These are phyloP conservation scores for Lasius platythorax DNA, from an alignment of 2,888 invertebrate genomes.

Conservation along the genomic window DNA sequence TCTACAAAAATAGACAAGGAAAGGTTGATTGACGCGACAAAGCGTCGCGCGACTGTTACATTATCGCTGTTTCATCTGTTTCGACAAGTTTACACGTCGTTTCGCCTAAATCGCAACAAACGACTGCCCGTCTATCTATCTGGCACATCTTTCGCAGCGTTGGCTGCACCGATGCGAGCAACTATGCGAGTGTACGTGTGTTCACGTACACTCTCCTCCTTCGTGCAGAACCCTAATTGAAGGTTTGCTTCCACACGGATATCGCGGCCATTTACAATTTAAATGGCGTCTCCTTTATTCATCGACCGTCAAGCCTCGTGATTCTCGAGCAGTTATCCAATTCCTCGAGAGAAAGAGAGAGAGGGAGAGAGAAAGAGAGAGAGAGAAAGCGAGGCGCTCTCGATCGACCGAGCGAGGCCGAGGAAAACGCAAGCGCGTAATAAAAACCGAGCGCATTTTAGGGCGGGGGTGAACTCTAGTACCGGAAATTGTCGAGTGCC, in stretches of 20 bases:
- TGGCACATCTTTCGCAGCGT: constrained; percentile 35
- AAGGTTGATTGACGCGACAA: neutral
- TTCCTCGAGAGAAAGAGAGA: constrained; percentile 14
- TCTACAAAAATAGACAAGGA: neutral
- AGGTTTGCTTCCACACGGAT: constrained; percentile 75
- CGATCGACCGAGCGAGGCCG: constrained; percentile 35
- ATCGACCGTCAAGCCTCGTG: constrained; percentile 67
- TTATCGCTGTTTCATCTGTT: constrained; percentile 18
- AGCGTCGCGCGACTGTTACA: neutral
- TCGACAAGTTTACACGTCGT: constrained; percentile 23
- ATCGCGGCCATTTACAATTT: constrained; percentile 76
- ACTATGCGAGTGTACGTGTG: constrained; percentile 57
- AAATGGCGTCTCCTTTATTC: constrained; percentile 75
- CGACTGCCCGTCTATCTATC: constrained; percentile 43
- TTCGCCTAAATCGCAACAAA: constrained; percentile 45
- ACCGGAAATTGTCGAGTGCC: constrained; percentile 47
- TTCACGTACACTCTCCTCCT: constrained; percentile 56
- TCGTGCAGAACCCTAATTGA: constrained; percentile 75
- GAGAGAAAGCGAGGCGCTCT: neutral
- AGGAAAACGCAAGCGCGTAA: constrained; percentile 35
- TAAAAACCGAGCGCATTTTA: constrained; percentile 38
- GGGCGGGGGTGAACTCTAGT: neutral
- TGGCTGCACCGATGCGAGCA: neutral
- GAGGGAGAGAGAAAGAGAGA: constrained; percentile 17
- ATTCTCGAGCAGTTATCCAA: constrained; percentile 41